Evolutionary conservation across 2,113 vertebrate genomes (phyloP).

Genomic region (Columba janthina): DNA sequence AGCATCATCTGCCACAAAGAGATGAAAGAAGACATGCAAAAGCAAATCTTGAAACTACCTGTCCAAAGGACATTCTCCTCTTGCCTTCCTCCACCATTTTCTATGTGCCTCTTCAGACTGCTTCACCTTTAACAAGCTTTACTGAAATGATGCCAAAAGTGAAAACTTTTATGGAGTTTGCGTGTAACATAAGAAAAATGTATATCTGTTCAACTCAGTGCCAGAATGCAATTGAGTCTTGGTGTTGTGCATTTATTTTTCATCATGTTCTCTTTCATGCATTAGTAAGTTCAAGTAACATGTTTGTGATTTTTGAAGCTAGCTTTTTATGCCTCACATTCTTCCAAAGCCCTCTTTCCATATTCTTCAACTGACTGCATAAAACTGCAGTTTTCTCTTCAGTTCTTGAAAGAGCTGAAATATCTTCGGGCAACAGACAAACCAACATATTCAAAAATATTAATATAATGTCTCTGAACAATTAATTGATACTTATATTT

Average conservation of each 20-base stretch:
- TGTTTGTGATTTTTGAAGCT: neutral
- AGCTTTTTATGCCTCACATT: neutral
- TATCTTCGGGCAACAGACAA: neutral
- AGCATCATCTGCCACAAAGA: neutral
- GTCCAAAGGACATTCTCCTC: neutral
- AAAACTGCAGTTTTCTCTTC: neutral
- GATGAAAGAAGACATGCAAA: neutral
- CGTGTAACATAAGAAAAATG: neutral
- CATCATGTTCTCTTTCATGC: neutral
- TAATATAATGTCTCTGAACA: neutral
- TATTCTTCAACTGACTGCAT: neutral
- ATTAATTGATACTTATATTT: neutral
- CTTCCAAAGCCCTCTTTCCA: neutral
- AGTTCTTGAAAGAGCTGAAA: neutral
- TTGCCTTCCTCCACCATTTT: neutral
- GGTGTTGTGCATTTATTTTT: neutral
- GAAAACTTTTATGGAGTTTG: neutral
- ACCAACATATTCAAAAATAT: neutral
- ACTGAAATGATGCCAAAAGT: neutral
- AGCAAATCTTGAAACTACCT: neutral
- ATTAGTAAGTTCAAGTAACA: neutral
- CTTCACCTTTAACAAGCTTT: neutral
- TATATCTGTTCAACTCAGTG: rapidly evolving
- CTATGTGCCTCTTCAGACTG: neutral
- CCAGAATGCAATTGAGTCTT: neutral